Percentiles rank a stretch among this genome's conserved stretches.
These are phyloP conservation scores for Gambusia holbrooki DNA, from an alignment of 2,113 vertebrate species.

Conservation along the genomic window DNA sequence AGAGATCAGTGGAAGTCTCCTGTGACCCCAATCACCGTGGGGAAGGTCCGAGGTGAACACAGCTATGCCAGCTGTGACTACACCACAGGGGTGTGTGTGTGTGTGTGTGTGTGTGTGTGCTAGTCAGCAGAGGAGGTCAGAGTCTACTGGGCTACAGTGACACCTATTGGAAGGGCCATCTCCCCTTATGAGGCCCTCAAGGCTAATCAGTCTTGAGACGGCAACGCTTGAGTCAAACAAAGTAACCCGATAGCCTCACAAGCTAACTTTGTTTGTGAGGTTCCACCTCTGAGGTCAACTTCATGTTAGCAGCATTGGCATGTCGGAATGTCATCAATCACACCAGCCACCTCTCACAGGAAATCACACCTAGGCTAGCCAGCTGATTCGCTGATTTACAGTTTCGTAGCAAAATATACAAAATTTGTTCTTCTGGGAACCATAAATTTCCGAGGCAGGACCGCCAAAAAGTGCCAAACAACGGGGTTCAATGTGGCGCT, in stretches of 20 bases:
- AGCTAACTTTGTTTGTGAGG: constrained; percentile 53
- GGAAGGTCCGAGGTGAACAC: constrained; percentile 23
- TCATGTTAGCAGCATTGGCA: constrained; percentile 53
- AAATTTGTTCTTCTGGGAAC: constrained; percentile 23
- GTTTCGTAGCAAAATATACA: constrained; percentile 43
- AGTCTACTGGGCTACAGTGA: constrained; percentile 49
- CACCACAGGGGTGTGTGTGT: constrained; percentile 1
- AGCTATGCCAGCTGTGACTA: constrained; percentile 12
- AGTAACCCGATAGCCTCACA: constrained; percentile 62
- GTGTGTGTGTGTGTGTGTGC: background rate
- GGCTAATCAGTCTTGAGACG: constrained; percentile 41
- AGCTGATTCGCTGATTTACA: constrained; percentile 44
- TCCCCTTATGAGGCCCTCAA: constrained; percentile 25
- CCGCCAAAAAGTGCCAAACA: constrained; percentile 2
- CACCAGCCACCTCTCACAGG: constrained; percentile 43
- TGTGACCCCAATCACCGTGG: constrained; percentile 51
- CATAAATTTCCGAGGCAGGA: constrained; percentile 29
- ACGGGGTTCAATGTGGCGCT: background rate
- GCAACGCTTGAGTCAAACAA: constrained; percentile 23
- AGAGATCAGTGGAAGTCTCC: constrained; percentile 58
- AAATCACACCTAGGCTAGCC: constrained; percentile 28
- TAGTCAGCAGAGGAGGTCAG: constrained; percentile 12
- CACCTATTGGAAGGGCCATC: constrained; percentile 62
- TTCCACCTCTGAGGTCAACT: constrained; percentile 62
- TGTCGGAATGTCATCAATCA: constrained; percentile 61